Base-by-base conservation (phyloP, 2,113 vertebrate species). In the Egretta garzetta region DNA sequence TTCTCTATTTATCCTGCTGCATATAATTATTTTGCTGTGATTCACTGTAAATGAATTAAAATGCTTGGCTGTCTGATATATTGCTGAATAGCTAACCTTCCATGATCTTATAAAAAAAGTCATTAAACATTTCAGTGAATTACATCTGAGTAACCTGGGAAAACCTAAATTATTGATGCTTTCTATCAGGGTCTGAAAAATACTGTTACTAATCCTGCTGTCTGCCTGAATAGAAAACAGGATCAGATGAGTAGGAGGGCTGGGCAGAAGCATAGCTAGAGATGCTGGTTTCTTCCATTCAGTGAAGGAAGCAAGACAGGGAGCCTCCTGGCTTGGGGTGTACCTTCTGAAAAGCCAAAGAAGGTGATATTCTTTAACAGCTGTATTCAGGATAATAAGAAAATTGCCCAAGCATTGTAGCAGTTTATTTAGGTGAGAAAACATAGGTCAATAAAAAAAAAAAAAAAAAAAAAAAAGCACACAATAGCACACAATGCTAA, bases 101-200 rank as follows among this genome's bases (percentile, higher is more conserved):
- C 35, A 43, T 43, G 56, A 50, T 93, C 55, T 93, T 90, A 79
- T 43, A 33, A 93, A 72, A 92, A 79, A 95, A 70, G 45, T 37
- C 63, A 93, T 92, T 88, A 93, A 87, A 56, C 12, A 33, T 52
- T 76, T 18, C 22, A 71, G 26, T 73, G 59, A 92, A 59, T 90
- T 86, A 73, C 43, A 2, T 76, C 72, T 93, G 64, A 93, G 37
- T 24, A 94, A 84, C 41, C 50, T 86, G 72, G 35, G 9, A 90
- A 88, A 92, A 59, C 55, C n/a, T 83, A 66, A 93, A 94, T 95
- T 93, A 86, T 92, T 88, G 45, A 94, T 86, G 13, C 9, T 88
- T 94, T 94, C 59, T 80, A 50, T 90, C 72, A 47, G 6, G 9
- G 2, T 53, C 47, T 90, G 77, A 86, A 93, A 94, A 94, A 86